phyloP scores from a whole-genome alignment of 2,888 invertebrate species.

The Tipula helvola region DNA sequence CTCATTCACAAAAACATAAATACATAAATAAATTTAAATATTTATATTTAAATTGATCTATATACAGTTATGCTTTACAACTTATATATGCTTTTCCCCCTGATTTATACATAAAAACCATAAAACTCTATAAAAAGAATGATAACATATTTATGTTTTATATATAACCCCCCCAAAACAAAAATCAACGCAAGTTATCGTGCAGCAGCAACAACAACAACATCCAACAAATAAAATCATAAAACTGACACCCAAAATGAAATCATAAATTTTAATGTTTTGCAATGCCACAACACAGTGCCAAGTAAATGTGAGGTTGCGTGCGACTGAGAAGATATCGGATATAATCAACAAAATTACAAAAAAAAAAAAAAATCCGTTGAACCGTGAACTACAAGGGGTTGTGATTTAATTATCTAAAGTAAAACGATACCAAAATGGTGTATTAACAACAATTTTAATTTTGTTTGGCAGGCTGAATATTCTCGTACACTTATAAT shows the following conservation, averaged over 20 bases:
- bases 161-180: not conserved
- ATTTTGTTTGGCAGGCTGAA: not conserved
- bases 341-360: not conserved
- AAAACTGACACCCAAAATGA: not conserved
- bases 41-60: not conserved
- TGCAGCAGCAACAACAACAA: not conserved
- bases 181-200: not conserved
- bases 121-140: not conserved
- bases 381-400: not conserved
- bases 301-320: not conserved
- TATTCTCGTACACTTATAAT: not conserved
- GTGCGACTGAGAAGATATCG: not conserved
- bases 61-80: not conserved
- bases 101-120: not conserved
- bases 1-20: not conserved
- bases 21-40: not conserved
- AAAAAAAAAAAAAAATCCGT: not conserved
- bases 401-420: not conserved
- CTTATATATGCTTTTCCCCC: not conserved
- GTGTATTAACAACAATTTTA: not conserved
- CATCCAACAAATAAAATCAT: not conserved
- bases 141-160: constrained; percentile 4
- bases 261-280: not conserved
- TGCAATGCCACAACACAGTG: not conserved
- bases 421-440: not conserved